phyloP scores from a whole-genome alignment of 2,888 invertebrate species.

The Hirudinaria manillensis region DNA sequence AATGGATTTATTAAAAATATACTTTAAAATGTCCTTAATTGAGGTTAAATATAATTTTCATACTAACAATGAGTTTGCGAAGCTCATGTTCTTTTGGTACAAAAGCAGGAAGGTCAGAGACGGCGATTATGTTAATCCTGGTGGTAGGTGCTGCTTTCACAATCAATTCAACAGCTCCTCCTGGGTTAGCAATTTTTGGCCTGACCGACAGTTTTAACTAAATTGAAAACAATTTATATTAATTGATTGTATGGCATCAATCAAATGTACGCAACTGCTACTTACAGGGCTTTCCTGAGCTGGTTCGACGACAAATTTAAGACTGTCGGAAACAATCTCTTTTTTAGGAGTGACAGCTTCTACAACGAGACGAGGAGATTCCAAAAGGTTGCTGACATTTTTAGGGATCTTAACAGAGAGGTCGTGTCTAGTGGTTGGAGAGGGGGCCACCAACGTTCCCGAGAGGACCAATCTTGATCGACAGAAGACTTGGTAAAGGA shows the following conservation, averaged over 20 bases:
- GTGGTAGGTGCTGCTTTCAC: background rate
- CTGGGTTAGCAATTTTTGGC: background rate
- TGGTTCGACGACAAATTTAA: background rate
- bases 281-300: background rate
- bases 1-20: background rate
- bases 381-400: background rate
- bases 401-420: background rate
- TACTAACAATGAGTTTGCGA: background rate
- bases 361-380: background rate
- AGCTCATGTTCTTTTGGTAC: background rate
- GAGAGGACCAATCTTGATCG: background rate
- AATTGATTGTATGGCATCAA: no score
- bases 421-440: background rate
- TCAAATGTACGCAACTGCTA: background rate
- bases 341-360: background rate
- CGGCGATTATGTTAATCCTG: background rate
- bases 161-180: background rate
- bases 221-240: no score
- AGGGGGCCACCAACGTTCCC: background rate
- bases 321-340: background rate
- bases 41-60: background rate
- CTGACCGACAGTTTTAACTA: no score
- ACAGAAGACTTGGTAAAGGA: background rate
- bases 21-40: no score
- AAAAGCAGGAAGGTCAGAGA: background rate